phyloP scores from a whole-genome alignment of 2,113 vertebrate species.

The Rhineura floridana region DNA sequence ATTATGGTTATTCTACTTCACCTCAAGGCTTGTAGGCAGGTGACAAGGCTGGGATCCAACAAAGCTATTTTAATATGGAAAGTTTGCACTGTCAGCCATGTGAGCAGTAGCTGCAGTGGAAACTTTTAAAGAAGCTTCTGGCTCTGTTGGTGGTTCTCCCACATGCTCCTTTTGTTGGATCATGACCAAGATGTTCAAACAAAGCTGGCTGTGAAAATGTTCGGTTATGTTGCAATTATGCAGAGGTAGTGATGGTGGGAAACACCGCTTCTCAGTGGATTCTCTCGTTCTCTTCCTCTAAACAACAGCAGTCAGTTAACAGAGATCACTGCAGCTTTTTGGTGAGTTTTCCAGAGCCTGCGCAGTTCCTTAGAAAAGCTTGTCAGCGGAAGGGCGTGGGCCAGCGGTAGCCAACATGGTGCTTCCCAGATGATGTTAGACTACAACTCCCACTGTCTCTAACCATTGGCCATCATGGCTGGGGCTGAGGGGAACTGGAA shows the following conservation, averaged over 20 bases:
- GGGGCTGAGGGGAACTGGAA: too few relatives aligned
- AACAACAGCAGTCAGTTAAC: too few relatives aligned
- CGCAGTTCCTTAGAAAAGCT: neutral
- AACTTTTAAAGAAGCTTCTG: neutral
- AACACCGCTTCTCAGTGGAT: too few relatives aligned
- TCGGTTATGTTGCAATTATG: neutral
- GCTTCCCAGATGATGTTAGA: too few relatives aligned
- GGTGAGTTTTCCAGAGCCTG: neutral
- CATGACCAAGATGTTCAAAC: neutral
- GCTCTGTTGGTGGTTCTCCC: neutral
- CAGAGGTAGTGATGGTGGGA: too few relatives aligned
- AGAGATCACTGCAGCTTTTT: neutral
- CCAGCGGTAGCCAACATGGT: too few relatives aligned
- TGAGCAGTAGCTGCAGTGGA: neutral
- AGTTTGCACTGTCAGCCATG: neutral
- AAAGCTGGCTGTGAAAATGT: neutral
- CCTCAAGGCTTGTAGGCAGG: neutral
- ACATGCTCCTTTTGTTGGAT: neutral
- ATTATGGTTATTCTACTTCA: neutral
- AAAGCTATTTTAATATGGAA: neutral
- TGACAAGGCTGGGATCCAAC: neutral
- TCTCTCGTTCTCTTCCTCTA: too few relatives aligned
- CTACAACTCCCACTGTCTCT: too few relatives aligned
- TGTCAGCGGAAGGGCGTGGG: neutral
- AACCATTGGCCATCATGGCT: too few relatives aligned